Conservation (phyloP, 2,797 vertebrate species). For the Petrocephalus sullivani region DNA sequence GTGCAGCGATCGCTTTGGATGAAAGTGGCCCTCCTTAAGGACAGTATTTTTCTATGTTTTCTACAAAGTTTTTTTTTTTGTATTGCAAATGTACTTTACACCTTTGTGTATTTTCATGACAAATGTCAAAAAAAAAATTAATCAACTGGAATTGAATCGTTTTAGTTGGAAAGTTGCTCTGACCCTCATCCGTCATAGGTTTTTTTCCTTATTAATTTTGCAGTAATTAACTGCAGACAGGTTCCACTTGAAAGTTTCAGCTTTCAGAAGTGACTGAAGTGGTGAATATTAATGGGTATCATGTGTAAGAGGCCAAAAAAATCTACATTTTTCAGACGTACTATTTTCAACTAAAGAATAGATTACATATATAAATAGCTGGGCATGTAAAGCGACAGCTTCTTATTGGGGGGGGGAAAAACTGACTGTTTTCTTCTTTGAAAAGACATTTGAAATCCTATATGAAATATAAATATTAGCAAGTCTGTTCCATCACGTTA, state of each 20-base stretch:
- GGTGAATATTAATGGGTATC: background rate
- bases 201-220: background rate
- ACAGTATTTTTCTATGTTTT: slow-evolving; percentile 16
- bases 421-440: background rate
- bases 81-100: background rate
- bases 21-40: background rate
- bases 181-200: background rate
- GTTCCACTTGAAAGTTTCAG: background rate
- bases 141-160: background rate
- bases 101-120: background rate
- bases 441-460: background rate
- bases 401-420: background rate
- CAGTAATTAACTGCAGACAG: background rate
- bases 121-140: background rate
- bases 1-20: background rate
- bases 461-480: background rate
- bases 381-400: background rate
- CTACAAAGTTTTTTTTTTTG: background rate
- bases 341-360: background rate
- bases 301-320: slow-evolving; percentile 5
- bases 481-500: background rate
- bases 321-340: background rate
- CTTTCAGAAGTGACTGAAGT: background rate
- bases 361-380: background rate
- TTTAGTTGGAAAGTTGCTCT: background rate